These are phyloP conservation scores for Lepus timidus DNA, from an alignment of 2,113 vertebrate genomes.

Conservation along the genomic window DNA sequence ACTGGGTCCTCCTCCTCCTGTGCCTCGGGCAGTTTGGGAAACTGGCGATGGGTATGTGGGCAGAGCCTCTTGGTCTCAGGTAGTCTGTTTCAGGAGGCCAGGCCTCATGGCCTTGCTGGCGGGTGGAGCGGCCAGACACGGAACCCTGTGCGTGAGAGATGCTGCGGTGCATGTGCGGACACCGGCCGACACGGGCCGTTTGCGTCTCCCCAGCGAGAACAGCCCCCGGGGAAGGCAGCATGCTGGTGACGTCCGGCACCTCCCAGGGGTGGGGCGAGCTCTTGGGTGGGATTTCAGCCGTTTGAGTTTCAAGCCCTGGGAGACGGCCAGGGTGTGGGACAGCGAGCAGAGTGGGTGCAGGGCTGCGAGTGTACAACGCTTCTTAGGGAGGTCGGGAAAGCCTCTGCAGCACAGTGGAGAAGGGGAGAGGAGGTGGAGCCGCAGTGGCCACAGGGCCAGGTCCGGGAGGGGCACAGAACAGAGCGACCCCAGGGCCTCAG, in stretches of 20 bases:
- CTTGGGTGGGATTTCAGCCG: too few species aligned
- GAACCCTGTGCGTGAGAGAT: not conserved
- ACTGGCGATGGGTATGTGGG: not conserved
- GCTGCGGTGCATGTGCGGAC: not conserved
- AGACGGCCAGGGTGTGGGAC: not conserved
- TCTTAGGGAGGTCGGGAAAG: too few species aligned
- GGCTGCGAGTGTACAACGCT: not conserved
- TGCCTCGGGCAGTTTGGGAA: not conserved
- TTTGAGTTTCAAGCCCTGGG: not conserved
- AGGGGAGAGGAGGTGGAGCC: too few species aligned
- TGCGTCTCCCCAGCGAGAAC: too few species aligned
- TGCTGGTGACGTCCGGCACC: too few species aligned
- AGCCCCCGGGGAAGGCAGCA: too few species aligned
- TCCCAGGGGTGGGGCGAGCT: too few species aligned
- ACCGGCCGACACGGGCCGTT: too few species aligned
- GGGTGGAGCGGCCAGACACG: not conserved
- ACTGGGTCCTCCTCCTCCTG: accelerated
- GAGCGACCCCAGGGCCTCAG: not conserved
- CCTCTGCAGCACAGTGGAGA: too few species aligned
- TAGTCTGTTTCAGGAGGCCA: not conserved
- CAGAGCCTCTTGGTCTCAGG: not conserved
- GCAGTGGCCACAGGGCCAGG: not conserved
- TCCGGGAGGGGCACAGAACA: not conserved
- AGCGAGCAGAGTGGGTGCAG: not conserved
- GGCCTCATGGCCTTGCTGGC: not conserved